Evolutionary conservation across 2,888 invertebrate genomes (phyloP).

Genomic region (Chirona hameri): DNA sequence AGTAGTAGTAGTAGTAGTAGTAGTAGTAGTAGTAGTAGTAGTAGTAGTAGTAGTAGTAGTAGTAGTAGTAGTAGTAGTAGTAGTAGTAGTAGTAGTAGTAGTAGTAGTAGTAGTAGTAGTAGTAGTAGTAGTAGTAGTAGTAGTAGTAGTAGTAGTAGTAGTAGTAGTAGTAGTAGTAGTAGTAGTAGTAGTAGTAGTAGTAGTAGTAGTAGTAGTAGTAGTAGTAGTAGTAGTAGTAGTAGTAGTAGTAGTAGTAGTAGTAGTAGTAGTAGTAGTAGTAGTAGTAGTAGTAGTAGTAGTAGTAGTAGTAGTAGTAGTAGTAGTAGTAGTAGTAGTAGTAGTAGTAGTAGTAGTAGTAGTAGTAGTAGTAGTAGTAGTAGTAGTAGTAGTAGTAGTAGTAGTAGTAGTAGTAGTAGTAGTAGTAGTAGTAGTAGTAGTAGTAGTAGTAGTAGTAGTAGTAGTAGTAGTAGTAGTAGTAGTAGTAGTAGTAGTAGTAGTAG

Average conservation of each 20-base stretch:
- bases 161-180: slow-evolving; percentile 33
- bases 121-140: slow-evolving; percentile 34
- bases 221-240: slow-evolving; percentile 34
- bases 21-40: slow-evolving; percentile 33
- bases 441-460: slow-evolving; percentile 33
- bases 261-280: slow-evolving; percentile 34
- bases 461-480: slow-evolving; percentile 33
- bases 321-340: slow-evolving; percentile 33
- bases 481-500: slow-evolving; percentile 33
- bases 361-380: slow-evolving; percentile 34
- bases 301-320: slow-evolving; percentile 33
- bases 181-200: slow-evolving; percentile 33
- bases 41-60: slow-evolving; percentile 33
- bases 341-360: slow-evolving; percentile 33
- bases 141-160: slow-evolving; percentile 31
- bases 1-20: slow-evolving; percentile 31
- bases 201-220: slow-evolving; percentile 33
- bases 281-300: slow-evolving; percentile 31
- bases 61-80: slow-evolving; percentile 33
- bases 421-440: slow-evolving; percentile 31
- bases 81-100: slow-evolving; percentile 34
- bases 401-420: slow-evolving; percentile 34
- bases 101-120: slow-evolving; percentile 33
- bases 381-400: slow-evolving; percentile 33
- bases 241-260: slow-evolving; percentile 33